These are phyloP conservation scores for Cygnus olor DNA, from an alignment of 2,797 vertebrate species.

Conservation along the genomic window DNA sequence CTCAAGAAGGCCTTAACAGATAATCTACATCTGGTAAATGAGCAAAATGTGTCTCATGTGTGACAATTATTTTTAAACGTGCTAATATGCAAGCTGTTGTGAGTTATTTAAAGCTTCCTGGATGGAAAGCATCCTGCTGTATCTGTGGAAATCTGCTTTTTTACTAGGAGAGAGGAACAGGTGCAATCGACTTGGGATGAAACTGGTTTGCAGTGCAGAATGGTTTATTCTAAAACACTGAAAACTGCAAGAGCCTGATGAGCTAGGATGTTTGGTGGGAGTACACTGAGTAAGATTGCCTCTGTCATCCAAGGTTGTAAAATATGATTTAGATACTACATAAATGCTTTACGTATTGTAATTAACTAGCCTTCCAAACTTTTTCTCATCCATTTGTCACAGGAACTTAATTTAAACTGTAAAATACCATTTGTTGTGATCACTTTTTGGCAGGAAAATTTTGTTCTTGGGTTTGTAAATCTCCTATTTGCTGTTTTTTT, in stretches of 20 bases:
- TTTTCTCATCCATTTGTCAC: neutral
- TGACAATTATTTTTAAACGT: neutral
- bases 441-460: neutral
- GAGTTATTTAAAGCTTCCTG: neutral
- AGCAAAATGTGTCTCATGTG: neutral
- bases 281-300: neutral
- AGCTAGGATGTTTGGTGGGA: neutral
- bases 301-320: conserved; percentile 3
- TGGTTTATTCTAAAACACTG: neutral
- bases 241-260: neutral
- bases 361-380: conserved; percentile 26
- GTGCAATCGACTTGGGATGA: neutral
- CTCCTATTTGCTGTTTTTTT: neutral
- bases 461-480: neutral
- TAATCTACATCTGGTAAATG: neutral
- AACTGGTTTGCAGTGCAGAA: neutral
- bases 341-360: conserved; percentile 8
- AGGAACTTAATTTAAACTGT: conserved; percentile 1
- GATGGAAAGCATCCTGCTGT: neutral
- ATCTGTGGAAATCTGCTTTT: neutral
- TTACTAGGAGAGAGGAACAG: neutral
- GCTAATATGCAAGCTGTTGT: neutral
- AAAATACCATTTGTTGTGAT: neutral
- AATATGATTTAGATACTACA: conserved; percentile 40
- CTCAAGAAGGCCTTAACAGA: neutral